Percentiles rank a stretch among this genome's conserved stretches.
phyloP scores from a whole-genome alignment of 2,797 vertebrate genomes.

The Pseudochirops cupreus region DNA sequence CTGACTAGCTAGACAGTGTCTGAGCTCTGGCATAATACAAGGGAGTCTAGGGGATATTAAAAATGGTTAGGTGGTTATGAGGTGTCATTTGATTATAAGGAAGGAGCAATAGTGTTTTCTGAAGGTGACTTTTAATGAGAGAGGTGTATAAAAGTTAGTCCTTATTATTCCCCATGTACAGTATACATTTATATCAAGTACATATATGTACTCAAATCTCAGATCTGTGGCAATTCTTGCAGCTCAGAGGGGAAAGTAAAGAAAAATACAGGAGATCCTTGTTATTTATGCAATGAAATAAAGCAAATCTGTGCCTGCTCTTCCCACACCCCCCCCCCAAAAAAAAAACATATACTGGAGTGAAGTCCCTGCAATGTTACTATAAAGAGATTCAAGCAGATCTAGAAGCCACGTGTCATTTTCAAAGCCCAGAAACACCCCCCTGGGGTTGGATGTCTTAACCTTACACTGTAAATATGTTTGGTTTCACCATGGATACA shows the following conservation, averaged over 20 bases:
- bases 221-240: slow-evolving; percentile 65
- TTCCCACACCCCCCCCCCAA: background rate
- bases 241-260: slow-evolving; percentile 76
- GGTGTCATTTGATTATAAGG: slow-evolving; percentile 85
- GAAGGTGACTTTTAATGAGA: slow-evolving; percentile 89
- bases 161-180: slow-evolving; percentile 74
- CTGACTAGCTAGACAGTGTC: slow-evolving; percentile 86
- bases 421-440: slow-evolving; percentile 72
- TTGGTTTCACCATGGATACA: slow-evolving; percentile 71
- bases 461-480: slow-evolving; percentile 66
- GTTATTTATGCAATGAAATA: slow-evolving; percentile 85
- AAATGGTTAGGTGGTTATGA: slow-evolving; percentile 85
- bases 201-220: slow-evolving; percentile 65
- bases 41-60: slow-evolving; percentile 87
- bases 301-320: slow-evolving; percentile 75
- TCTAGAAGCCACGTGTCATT: slow-evolving; percentile 70
- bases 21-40: slow-evolving; percentile 82
- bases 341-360: slow-evolving; percentile 67
- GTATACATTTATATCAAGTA: slow-evolving; percentile 73
- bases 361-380: slow-evolving; percentile 75
- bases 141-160: slow-evolving; percentile 82
- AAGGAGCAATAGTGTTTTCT: slow-evolving; percentile 81
- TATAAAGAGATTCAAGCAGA: slow-evolving; percentile 73
- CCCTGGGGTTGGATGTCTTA: slow-evolving; percentile 78
- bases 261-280: slow-evolving; percentile 75